Conservation (phyloP, 2,888 invertebrate species). For the Cephus runcator region DNA sequence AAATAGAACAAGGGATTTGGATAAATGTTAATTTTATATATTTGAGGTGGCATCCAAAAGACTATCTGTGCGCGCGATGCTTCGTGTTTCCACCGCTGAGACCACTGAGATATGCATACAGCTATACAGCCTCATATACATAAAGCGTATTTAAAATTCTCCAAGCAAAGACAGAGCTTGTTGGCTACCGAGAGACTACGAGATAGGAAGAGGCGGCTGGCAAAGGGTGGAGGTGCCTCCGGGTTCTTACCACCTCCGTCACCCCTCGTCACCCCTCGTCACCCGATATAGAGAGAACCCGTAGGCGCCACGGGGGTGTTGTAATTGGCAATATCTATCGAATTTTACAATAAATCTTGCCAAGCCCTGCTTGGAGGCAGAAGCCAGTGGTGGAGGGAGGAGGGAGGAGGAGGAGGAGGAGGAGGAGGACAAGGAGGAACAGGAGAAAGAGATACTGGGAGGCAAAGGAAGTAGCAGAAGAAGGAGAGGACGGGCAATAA, state of each 20-base stretch:
- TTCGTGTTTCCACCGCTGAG: too few relatives aligned
- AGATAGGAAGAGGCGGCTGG: too few relatives aligned
- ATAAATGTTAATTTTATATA: too few relatives aligned
- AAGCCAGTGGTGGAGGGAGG: slow-evolving; percentile 30
- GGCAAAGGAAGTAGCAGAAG: slow-evolving; percentile 25
- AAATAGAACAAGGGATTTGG: too few relatives aligned
- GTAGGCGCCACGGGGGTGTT: slow-evolving; percentile 42
- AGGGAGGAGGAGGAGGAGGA: slow-evolving; percentile 25
- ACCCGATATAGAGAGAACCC: too few relatives aligned
- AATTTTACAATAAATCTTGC: slow-evolving; percentile 60
- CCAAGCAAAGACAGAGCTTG: slow-evolving; percentile 16
- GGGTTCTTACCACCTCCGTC: too few relatives aligned
- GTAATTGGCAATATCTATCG: slow-evolving; percentile 63
- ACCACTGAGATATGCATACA: too few relatives aligned
- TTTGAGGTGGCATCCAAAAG: too few relatives aligned
- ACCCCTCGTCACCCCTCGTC: too few relatives aligned
- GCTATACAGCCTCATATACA: slow-evolving; percentile 27
- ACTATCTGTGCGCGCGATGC: too few relatives aligned
- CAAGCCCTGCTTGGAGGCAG: slow-evolving; percentile 17
- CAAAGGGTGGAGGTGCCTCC: too few relatives aligned
- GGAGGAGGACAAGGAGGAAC: slow-evolving; percentile 26
- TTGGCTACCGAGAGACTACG: neutral
- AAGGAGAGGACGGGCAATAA: slow-evolving; percentile 46
- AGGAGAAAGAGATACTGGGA: slow-evolving; percentile 22
- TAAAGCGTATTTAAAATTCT: slow-evolving; percentile 47